Percentiles rank a stretch among this genome's conserved stretches.
Conservation (phyloP, 2,113 vertebrate genomes). For the Neotragus pygmaeus region DNA sequence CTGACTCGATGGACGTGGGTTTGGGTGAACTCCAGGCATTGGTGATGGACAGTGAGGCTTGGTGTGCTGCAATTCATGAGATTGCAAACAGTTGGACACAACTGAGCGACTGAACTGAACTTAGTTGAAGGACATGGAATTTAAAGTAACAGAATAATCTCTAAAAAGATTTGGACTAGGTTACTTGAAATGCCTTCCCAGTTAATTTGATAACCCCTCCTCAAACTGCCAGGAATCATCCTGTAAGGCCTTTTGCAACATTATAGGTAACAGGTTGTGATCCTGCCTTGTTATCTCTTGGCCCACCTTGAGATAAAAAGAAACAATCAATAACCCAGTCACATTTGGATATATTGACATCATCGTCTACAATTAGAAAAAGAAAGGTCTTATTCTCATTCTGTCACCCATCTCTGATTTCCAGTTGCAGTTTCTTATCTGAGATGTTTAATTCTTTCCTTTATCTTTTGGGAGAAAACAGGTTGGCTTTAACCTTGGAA, state of each 20-base stretch:
- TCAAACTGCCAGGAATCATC: background rate
- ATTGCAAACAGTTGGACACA: background rate
- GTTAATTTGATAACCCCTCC: background rate
- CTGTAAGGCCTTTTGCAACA: background rate
- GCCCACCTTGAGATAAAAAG: constrained; percentile 17
- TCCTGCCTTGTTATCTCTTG: constrained; percentile 2
- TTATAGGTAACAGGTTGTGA: background rate
- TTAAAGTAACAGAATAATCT: background rate
- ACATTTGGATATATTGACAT: background rate
- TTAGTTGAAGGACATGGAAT: background rate
- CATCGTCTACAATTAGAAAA: background rate
- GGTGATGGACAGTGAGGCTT: background rate
- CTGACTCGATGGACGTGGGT: rapidly evolving
- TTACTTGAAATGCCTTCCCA: background rate
- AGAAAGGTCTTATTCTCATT: background rate
- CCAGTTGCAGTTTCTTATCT: constrained; percentile 18
- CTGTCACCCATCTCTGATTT: constrained; percentile 24
- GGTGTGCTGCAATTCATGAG: background rate
- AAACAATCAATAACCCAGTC: background rate
- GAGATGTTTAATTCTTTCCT: background rate
- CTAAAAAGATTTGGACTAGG: background rate
- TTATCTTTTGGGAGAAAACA: background rate
- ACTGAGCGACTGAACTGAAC: background rate
- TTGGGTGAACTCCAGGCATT: too few relatives aligned
- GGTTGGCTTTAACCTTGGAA: background rate